Percentiles rank a stretch among this genome's conserved stretches.
These are phyloP conservation scores for Takifugu ocellatus DNA, from an alignment of 2,797 vertebrate species.

Conservation along the genomic window DNA sequence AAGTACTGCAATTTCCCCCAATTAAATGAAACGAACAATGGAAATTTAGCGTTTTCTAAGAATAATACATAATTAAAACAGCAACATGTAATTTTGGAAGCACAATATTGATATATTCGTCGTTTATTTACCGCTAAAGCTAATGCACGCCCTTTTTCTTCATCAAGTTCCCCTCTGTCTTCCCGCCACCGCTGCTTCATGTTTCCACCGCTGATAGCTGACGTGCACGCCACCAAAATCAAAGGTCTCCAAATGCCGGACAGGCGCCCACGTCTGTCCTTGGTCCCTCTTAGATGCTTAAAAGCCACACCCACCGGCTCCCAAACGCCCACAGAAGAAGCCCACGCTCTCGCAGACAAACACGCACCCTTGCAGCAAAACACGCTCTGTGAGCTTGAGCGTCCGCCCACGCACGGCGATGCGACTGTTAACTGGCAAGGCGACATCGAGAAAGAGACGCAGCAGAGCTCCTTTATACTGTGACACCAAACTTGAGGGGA, in stretches of 20 bases:
- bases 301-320: conserved; percentile 8
- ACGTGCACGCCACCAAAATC: not conserved
- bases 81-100: too few species aligned
- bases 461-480: conserved; percentile 1
- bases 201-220: conserved; percentile 16
- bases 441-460: conserved; percentile 34
- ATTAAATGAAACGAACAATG: not conserved
- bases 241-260: conserved; percentile 47
- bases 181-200: conserved; percentile 32
- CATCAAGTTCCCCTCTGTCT: not conserved
- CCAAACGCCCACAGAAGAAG: conserved; percentile 24
- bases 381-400: conserved; percentile 3
- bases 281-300: conserved; percentile 19
- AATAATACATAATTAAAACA: not conserved
- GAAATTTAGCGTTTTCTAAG: not conserved
- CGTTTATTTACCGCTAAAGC: too few species aligned
- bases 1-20: not conserved
- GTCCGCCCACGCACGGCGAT: conserved; percentile 35
- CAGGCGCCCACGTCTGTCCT: conserved; percentile 57
- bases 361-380: conserved; percentile 19
- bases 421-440: conserved; percentile 50
- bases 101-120: too few species aligned
- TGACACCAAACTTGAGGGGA: too few species aligned
- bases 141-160: not conserved
- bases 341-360: conserved; percentile 23